Base-by-base conservation (phyloP, 2,797 vertebrate species). In the Naso thynnoides region DNA sequence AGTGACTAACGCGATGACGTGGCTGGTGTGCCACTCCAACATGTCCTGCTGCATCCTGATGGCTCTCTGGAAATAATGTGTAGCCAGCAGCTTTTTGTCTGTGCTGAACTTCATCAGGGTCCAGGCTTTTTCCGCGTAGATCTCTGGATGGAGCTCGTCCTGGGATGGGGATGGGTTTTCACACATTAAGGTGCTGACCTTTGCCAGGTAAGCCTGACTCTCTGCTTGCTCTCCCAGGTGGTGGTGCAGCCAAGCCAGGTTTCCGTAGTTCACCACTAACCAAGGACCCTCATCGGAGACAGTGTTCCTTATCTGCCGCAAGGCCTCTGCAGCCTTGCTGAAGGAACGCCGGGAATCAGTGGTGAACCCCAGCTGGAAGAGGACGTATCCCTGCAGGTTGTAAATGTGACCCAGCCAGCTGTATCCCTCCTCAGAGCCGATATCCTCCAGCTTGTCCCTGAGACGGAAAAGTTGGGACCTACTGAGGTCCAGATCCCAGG, bases 111-210 rank as follows among this genome's bases (percentile, higher is more conserved):
- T 87, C 91, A 90, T 91, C 75, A 93, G 68, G 9, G 86, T 89
- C 89, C 91, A 93, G 62, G 83, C 92, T 54, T 91, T 92, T 33
- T 93, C 92, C 2, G 88, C 91, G 0, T 53, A 85, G 57, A 91
- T 66, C 67, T 93, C 92, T 0, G 89, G 82, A 15, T 92, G 88
- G 14, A 83, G 88, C 16, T 90, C 70, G 0, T 74, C 85, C 33
- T 48, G 70, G 13, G 57, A 60, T 9, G 86, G 84, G 59, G 84
- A 68, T 4, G 89, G 88, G 29, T 87, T 76, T 10, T 85, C 56
- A 0, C 6, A 63, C n/a, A 79, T 63, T 36, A 91, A 74, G 1
- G 8, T 26, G 0, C 76, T 44, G 0, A 88, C 53, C 70, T 85
- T 88, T 27, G 65, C 81, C 44, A 92, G 45, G 54, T 79, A 89